Conservation (phyloP, 2,113 vertebrate genomes). For the Phaetusa simplex region DNA sequence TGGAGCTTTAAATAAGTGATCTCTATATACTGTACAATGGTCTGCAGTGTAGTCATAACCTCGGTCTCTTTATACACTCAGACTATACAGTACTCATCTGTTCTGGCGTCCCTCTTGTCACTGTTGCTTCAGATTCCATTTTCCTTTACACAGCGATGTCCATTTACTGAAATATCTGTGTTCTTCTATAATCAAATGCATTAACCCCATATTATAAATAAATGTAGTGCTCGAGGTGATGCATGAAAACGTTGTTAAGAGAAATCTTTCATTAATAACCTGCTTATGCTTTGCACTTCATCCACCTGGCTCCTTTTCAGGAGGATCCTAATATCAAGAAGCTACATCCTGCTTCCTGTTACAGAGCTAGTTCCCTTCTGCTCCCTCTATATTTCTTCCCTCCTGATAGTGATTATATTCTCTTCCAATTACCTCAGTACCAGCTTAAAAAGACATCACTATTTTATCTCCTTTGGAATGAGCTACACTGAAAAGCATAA, state of each 20-base stretch:
- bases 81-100: background rate
- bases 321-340: background rate
- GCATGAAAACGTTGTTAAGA: background rate
- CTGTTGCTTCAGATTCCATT: background rate
- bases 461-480: constrained; percentile 9
- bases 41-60: background rate
- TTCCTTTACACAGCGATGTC: background rate
- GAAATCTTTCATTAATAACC: background rate
- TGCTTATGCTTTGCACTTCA: background rate
- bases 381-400: background rate
- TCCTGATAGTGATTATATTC: background rate
- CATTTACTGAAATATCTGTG: background rate
- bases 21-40: background rate
- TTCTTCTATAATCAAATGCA: background rate
- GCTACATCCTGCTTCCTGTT: background rate
- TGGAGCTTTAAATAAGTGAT: background rate
- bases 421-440: background rate
- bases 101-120: background rate
- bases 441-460: background rate
- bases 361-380: background rate
- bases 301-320: background rate
- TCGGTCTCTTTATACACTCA: background rate
- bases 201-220: background rate
- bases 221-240: background rate
- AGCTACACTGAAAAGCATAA: background rate